These are phyloP conservation scores for Colletes collaris DNA, from an alignment of 2,888 invertebrate species.

Conservation along the genomic window DNA sequence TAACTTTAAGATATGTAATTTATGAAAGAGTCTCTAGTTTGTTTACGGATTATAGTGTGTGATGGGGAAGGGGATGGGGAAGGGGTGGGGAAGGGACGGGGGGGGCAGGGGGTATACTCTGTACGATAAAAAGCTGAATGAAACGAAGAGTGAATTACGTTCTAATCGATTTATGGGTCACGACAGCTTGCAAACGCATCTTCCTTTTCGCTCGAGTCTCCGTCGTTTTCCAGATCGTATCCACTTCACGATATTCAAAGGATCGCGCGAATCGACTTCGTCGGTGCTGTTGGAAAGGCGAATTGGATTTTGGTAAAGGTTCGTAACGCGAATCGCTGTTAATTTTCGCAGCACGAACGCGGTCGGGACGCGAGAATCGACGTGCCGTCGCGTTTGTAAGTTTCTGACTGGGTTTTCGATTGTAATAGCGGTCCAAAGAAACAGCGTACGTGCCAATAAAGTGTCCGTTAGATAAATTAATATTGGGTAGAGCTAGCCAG, in stretches of 20 bases:
- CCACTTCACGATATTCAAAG: neutral
- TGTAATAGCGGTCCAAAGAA: conserved; percentile 78
- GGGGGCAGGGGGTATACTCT: neutral
- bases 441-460: conserved; percentile 80
- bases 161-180: conserved; percentile 13
- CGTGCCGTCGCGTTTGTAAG: conserved; percentile 13
- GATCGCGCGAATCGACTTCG: neutral
- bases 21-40: conserved; percentile 57
- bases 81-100: neutral
- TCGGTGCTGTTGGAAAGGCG: neutral
- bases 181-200: conserved; percentile 17
- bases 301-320: neutral
- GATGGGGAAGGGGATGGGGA: neutral
- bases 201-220: conserved; percentile 14
- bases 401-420: conserved; percentile 38
- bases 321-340: neutral
- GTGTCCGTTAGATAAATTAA: conserved; percentile 63
- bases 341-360: conserved; percentile 9
- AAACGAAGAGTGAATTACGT: neutral
- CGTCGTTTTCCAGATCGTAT: conserved; percentile 4
- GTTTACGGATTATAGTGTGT: conserved; percentile 36
- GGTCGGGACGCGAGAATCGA: conserved; percentile 2
- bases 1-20: conserved; percentile 41
- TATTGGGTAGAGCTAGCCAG: conserved; percentile 29
- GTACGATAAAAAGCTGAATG: neutral